Base-by-base conservation (phyloP, 1,140 invertebrate species). In the Nephotettix cincticeps region DNA sequence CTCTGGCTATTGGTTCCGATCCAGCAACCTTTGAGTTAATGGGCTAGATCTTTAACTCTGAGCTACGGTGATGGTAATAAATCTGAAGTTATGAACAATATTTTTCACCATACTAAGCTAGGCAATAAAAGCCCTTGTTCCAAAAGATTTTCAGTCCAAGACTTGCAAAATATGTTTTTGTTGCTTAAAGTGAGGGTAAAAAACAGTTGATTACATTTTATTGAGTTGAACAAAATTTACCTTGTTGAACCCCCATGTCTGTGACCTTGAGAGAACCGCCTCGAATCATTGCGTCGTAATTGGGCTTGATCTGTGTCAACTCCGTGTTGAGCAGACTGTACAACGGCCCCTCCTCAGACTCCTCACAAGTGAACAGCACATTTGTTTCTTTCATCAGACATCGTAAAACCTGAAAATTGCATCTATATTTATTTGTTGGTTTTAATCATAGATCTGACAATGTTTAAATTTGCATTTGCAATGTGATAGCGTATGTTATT, bases 211-310 rank as follows among this genome's bases (percentile, higher is more conserved):
- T n/a, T 43, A 9, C n/a, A 43, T 11, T 11, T 43, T n/a, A 43
- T n/a, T 43, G 40, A 43, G 40, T 43, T 43, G 40, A 43, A 43
- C 40, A 51, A 19, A 30, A 77, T 84, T 83, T 83, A 92, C 91
- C 88, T 80, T 92, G 90, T 75, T 91, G 89, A 30, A 93, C 85
- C n/a, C 92, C 91, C 86, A 93, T 91, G 77, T 94, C 92, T 0
- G 91, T 93, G 28, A 93, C 87, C 80, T 92, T 91, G 0, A 94
- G 78, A 63, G 89, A 90, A 0, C 93, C 93, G 61, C 89, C 88
- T 80, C 92, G 93, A 69, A 93, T 91, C 92, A 94, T 93, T 0
- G 90, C 89, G 77, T 94, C 93, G 77, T 95, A 95, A 79, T 93
- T 93, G 0, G 93, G 94, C 80, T 92, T 92, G 65, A 95, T 94